Evolutionary conservation across 92 coral and sea anemone species (phyloP).

Genomic region (Porites lobata): DNA sequence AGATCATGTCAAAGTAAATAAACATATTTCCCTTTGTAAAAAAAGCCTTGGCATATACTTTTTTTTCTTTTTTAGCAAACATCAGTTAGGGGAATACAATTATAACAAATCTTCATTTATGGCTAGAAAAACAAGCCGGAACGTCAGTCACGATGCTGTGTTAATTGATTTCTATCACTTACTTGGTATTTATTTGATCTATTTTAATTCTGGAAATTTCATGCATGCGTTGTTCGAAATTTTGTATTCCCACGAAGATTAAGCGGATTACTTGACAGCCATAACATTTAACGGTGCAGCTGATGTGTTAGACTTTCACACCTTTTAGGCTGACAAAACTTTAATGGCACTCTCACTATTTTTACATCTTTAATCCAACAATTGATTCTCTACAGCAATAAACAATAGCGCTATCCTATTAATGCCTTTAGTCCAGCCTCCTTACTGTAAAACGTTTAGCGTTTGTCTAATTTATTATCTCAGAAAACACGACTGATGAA

Average conservation of each 20-base stretch:
- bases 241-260: constrained; percentile 44
- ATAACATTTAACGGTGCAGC: constrained; percentile 6
- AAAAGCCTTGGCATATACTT: background rate
- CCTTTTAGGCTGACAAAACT: constrained; percentile 31
- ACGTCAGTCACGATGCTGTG: background rate
- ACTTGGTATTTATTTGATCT: background rate
- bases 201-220: constrained; percentile 21
- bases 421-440: constrained; percentile 13
- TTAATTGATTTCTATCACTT: constrained; percentile 9
- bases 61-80: background rate
- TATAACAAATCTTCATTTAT: background rate
- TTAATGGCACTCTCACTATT: constrained; percentile 31
- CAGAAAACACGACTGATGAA: constrained; percentile 24
- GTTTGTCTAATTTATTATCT: constrained; percentile 26
- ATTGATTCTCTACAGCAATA: constrained; percentile 8
- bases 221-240: constrained; percentile 8
- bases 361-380: constrained; percentile 49
- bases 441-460: constrained; percentile 13
- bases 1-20: constrained; percentile 1
- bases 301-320: constrained; percentile 34
- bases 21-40: background rate
- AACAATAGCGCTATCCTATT: constrained; percentile 5
- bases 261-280: constrained; percentile 37
- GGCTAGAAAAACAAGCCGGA: constrained; percentile 11
- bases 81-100: constrained; percentile 7